phyloP scores from a whole-genome alignment of 1,140 invertebrate species.

The Agrypnia vestita region DNA sequence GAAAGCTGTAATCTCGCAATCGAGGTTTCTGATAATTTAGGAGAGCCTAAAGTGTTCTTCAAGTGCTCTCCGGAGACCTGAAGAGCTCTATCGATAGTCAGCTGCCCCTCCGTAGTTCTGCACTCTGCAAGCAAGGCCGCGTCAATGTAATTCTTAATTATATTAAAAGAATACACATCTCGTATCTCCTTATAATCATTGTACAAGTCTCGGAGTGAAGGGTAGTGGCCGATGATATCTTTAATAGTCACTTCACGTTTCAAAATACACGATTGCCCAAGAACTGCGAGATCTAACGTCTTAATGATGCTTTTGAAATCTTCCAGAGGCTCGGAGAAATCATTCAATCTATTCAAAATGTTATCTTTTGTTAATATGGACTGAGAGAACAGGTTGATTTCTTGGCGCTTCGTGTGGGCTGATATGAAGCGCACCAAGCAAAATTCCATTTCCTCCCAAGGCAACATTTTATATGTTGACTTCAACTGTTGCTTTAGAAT shows the following conservation, averaged over 20 bases:
- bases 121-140: not conserved
- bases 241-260: not conserved
- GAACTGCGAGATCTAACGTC: not conserved
- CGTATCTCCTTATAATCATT: not conserved
- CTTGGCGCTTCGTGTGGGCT: not conserved
- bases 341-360: not conserved
- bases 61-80: too few species aligned
- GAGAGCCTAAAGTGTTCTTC: not conserved
- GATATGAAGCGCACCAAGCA: not conserved
- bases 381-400: not conserved
- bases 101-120: not conserved
- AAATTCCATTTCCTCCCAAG: slow-evolving; percentile 11
- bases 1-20: not conserved
- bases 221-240: not conserved
- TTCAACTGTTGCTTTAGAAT: slow-evolving; percentile 6
- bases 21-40: not conserved
- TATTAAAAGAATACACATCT: not conserved
- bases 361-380: slow-evolving; percentile 1
- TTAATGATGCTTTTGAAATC: not conserved
- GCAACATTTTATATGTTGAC: slow-evolving; percentile 1
- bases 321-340: not conserved
- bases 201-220: not conserved
- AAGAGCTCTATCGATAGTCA: not conserved
- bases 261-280: not conserved
- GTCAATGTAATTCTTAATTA: not conserved